Conservation (phyloP, 1,140 invertebrate genomes). For the Sesamia nonagrioides region DNA sequence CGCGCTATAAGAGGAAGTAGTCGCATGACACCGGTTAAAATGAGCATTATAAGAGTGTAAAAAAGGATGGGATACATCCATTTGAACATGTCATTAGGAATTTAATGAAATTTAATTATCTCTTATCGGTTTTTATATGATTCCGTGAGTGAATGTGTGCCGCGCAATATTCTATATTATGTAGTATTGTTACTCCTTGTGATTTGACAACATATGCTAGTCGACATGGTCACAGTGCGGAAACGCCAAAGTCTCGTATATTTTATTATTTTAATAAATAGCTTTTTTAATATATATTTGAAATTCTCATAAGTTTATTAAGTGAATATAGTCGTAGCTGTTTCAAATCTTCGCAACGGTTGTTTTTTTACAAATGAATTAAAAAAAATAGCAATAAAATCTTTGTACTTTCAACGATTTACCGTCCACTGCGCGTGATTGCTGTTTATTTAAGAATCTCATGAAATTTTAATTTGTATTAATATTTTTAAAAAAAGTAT, state of each 20-base stretch:
- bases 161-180: slow-evolving; percentile 19
- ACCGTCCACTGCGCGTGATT: slow-evolving; percentile 39
- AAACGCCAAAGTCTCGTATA: slow-evolving; percentile 28
- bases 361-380: background rate
- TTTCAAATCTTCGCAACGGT: background rate
- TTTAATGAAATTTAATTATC: slow-evolving; percentile 9
- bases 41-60: no score
- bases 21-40: no score
- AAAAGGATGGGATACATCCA: slow-evolving; percentile 1
- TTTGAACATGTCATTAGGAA: slow-evolving; percentile 30
- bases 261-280: slow-evolving; percentile 23
- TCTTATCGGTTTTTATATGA: slow-evolving; percentile 12
- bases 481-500: slow-evolving; percentile 43
- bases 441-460: slow-evolving; percentile 42
- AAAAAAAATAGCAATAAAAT: background rate
- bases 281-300: slow-evolving; percentile 3
- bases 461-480: slow-evolving; percentile 30
- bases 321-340: slow-evolving; percentile 19
- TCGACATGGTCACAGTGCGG: slow-evolving; percentile 25
- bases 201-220: slow-evolving; percentile 43
- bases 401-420: slow-evolving; percentile 10
- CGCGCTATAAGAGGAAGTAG: no score
- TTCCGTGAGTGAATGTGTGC: slow-evolving; percentile 13
- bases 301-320: background rate
- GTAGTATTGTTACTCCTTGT: slow-evolving; percentile 33